Evolutionary conservation across 2,113 vertebrate genomes (phyloP), one percentile per base, ranked within the genome.

Genomic region (Amphilophus citrinellus): DNA sequence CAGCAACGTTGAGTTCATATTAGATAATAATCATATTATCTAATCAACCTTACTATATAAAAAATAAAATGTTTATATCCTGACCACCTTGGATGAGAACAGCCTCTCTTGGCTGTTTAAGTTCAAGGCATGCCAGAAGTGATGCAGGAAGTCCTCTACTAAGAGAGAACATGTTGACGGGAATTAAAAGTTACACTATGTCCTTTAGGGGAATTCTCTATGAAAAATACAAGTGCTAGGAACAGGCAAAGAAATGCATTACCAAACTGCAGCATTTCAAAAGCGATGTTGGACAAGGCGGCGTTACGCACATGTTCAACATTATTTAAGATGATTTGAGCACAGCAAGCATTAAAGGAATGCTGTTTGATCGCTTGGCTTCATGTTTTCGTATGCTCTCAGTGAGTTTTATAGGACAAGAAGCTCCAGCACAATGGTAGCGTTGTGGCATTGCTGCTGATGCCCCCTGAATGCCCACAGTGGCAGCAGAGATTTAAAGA

Each of bases 391-490:
- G n/a, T 77, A 17, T 27, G 7, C 76, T 56, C 78, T 75, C 78
- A 1, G 81, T 61, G 84, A 85, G 71, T 76, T 79, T 76, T 84
- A 65, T 86, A 58, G 32, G 44, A 47, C 68, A 42, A 75, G 84
- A 80, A 65, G 80, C 82, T 82, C 39, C 7, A 1, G 80, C 85
- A 91, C 91, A 90, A 90, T 91, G 80, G 73, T 1, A 53, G 86
- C 75, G 90, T 88, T 91, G 91, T 92, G 92, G 81, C 75, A 65
- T 78, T 18, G 82, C 75, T 66, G 87, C 88, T 81, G 87, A 88
- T 88, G 86, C 92, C 89, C 87, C 81, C 88, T 89, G 92, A 93
- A 94, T 93, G 83, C 87, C 87, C 91, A 90, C 85, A 89, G 88
- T 90, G 84, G 89, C 91, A 81, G 88, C 24, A 60, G 86, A 90